These are phyloP conservation scores for Argyra leucocephala DNA, from an alignment of 2,888 invertebrate species.

Conservation along the genomic window DNA sequence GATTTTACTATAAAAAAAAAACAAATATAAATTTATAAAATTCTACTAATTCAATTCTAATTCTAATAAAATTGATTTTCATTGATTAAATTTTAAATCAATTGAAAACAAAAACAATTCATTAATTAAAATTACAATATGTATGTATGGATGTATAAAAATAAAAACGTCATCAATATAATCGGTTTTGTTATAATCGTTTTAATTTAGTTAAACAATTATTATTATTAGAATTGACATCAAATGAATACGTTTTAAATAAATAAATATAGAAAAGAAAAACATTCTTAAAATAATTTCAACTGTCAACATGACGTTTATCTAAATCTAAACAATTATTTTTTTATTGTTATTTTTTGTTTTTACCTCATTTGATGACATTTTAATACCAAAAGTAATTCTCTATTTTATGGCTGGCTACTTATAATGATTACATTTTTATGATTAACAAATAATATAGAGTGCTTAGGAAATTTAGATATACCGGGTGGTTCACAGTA, in stretches of 20 bases:
- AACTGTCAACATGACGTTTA: background rate
- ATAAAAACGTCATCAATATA: background rate
- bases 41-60: background rate
- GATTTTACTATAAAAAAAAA: background rate
- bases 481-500: too few relatives aligned
- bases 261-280: too few relatives aligned
- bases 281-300: background rate
- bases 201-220: too few relatives aligned
- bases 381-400: too few relatives aligned
- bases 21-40: too few relatives aligned
- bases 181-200: too few relatives aligned
- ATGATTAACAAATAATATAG: too few relatives aligned
- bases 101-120: background rate
- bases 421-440: too few relatives aligned
- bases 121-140: background rate
- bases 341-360: too few relatives aligned
- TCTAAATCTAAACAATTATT: background rate
- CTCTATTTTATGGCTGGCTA: too few relatives aligned
- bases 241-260: background rate
- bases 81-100: background rate
- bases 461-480: too few relatives aligned
- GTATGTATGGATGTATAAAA: background rate
- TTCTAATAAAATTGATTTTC: background rate
- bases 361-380: too few relatives aligned
- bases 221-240: background rate